Conservation (phyloP, 2,888 invertebrate species). For the Oscheius sp. region DNA sequence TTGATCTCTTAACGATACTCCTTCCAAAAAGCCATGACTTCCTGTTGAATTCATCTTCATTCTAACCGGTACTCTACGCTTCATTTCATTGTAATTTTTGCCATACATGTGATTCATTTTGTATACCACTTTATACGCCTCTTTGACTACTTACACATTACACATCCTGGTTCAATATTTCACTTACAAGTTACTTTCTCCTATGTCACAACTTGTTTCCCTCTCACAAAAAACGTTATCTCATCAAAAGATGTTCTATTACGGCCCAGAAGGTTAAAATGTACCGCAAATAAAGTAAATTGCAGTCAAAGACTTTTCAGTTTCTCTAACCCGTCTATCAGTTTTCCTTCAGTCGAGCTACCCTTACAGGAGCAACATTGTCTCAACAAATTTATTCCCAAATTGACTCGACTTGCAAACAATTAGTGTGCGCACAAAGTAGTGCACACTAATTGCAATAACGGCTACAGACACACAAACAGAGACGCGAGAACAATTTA, state of each 20-base stretch:
- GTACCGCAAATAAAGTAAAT: constrained; percentile 8
- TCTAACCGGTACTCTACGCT: constrained; percentile 22
- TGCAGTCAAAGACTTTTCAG: no score
- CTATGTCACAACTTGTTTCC: not conserved
- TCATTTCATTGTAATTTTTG: constrained; percentile 5
- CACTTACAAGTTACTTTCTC: constrained; percentile 12
- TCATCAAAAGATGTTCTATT: no score
- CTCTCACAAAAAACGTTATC: not conserved
- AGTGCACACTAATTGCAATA: no score
- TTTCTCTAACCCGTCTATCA: no score
- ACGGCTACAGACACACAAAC: no score
- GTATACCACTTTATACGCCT: not conserved
- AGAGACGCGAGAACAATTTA: no score
- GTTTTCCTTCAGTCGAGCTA: no score
- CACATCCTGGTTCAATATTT: not conserved
- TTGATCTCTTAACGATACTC: constrained; percentile 39
- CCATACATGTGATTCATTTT: constrained; percentile 2
- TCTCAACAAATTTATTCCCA: no score
- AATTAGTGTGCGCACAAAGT: no score
- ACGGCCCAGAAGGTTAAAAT: not conserved
- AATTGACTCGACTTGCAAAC: no score
- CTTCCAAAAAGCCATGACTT: constrained; percentile 7
- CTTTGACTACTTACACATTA: not conserved
- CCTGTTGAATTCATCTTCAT: constrained; percentile 2
- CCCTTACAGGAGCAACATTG: no score